Conservation (phyloP, 2,797 vertebrate species). For the Esox masquinongy region DNA sequence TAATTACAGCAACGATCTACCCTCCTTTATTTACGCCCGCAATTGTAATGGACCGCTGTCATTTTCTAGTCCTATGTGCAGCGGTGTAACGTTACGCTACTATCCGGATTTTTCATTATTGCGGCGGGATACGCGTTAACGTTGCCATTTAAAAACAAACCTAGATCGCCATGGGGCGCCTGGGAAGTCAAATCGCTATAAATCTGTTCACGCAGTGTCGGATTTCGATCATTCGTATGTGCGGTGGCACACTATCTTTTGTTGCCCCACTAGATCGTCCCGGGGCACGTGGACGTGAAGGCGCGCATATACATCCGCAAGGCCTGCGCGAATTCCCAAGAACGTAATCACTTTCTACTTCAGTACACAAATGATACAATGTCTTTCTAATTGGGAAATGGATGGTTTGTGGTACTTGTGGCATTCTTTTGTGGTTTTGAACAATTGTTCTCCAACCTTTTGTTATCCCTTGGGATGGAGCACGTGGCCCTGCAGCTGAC, state of each 20-base stretch:
- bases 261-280: neutral
- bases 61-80: no score
- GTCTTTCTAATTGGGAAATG: neutral
- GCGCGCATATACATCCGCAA: neutral
- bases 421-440: neutral
- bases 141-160: no score
- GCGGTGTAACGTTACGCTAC: no score
- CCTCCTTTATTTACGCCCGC: neutral
- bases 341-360: neutral
- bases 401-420: neutral
- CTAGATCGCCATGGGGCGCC: no score
- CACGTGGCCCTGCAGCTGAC: slow-evolving; percentile 8
- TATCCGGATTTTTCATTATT: no score
- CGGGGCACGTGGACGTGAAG: neutral
- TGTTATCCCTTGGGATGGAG: neutral
- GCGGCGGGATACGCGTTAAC: no score
- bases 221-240: neutral
- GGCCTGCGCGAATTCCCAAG: neutral
- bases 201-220: neutral
- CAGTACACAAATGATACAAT: neutral
- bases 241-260: neutral
- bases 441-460: neutral
- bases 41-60: neutral
- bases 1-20: neutral
- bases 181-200: neutral